Percentiles rank a stretch among this genome's conserved stretches.
These are phyloP conservation scores for Colinus virginianus DNA, from an alignment of 2,113 vertebrate species.

Conservation along the genomic window DNA sequence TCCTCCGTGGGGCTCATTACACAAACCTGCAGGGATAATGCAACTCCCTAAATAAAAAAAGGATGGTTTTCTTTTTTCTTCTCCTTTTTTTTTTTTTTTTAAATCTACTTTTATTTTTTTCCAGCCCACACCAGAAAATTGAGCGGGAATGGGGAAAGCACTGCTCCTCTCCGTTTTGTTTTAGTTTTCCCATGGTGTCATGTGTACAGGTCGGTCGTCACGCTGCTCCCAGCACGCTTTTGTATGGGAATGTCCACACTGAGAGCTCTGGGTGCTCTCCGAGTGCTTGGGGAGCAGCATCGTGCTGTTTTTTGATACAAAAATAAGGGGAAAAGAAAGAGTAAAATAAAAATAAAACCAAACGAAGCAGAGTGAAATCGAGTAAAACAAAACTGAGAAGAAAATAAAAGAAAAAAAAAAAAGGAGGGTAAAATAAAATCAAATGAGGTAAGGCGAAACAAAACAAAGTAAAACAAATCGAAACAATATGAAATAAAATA, in stretches of 20 bases:
- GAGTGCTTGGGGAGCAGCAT: fast-evolving
- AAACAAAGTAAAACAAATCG: no score
- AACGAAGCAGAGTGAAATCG: no score
- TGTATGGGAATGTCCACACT: background rate
- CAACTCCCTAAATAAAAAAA: background rate
- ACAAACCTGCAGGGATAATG: slow-evolving; percentile 15
- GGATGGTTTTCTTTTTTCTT: background rate
- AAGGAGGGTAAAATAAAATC: no score
- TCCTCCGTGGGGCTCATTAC: background rate
- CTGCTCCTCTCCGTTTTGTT: slow-evolving; percentile 1
- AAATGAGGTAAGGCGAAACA: no score
- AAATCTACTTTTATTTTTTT: background rate
- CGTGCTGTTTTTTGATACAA: background rate
- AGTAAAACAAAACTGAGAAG: no score
- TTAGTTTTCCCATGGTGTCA: slow-evolving; percentile 3
- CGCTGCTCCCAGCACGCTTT: background rate
- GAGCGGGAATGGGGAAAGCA: background rate
- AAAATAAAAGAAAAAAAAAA: no score
- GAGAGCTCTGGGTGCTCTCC: background rate
- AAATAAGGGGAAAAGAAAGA: background rate
- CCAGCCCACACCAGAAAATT: background rate
- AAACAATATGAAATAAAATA: no score
- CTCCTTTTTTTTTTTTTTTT: background rate
- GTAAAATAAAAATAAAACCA: background rate
- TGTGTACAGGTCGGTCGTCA: background rate